Conservation (phyloP, 2,888 invertebrate species). For the Drosophila multiciliata region DNA sequence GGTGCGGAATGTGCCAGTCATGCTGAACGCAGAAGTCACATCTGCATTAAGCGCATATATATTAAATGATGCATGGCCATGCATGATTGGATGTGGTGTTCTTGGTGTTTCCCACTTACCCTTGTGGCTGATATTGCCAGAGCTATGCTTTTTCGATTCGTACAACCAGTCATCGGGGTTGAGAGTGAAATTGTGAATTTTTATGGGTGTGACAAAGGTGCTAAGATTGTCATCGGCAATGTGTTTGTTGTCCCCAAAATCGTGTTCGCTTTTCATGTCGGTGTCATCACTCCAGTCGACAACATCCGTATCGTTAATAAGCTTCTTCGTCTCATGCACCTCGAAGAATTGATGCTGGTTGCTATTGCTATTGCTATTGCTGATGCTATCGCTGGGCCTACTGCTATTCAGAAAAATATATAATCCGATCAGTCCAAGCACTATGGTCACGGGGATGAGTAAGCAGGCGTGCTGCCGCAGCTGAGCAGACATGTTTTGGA, state of each 20-base stretch:
- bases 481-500: slow-evolving; percentile 81
- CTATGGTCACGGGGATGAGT: slow-evolving; percentile 44
- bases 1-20: slow-evolving; percentile 89
- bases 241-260: slow-evolving; percentile 60
- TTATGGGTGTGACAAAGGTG: slow-evolving; percentile 87
- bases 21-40: slow-evolving; percentile 84
- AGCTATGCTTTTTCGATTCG: slow-evolving; percentile 84
- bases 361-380: slow-evolving; percentile 6
- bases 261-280: slow-evolving; percentile 61
- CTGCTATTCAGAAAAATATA: slow-evolving; percentile 41
- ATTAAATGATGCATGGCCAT: neutral
- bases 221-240: slow-evolving; percentile 78
- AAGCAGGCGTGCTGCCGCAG: slow-evolving; percentile 73
- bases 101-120: slow-evolving; percentile 42
- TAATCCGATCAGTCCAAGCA: slow-evolving; percentile 39
- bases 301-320: slow-evolving; percentile 69
- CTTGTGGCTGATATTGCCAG: slow-evolving; percentile 61
- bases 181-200: slow-evolving; percentile 86
- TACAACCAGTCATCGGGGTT: slow-evolving; percentile 87
- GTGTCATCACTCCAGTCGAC: slow-evolving; percentile 59
- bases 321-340: slow-evolving; percentile 48
- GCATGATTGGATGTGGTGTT: too few species aligned
- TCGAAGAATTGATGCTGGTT: slow-evolving; percentile 13
- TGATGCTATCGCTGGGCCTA: slow-evolving; percentile 18
- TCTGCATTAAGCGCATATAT: slow-evolving; percentile 34